Evolutionary conservation across 1,140 invertebrate genomes (phyloP), one percentile per base, ranked within the genome.

Genomic region (Sarcophaga peregrina): DNA sequence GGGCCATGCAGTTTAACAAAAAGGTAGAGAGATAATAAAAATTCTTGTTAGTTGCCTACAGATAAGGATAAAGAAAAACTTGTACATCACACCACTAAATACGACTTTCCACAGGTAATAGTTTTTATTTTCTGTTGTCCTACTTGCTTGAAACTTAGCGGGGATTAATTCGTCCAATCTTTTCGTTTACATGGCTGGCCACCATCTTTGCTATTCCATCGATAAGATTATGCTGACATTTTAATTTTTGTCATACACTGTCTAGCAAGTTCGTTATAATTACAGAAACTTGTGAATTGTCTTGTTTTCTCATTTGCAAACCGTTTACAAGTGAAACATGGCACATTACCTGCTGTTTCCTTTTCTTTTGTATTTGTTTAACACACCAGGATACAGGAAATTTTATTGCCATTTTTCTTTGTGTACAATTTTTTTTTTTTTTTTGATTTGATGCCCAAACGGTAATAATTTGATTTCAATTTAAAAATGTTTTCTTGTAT

Each of bases 301-400:
- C 75, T 78, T 78, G 75, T 78, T 78, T 78, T 78, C 75, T 78
- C 48, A 78, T 78, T 78, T 78, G 75, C 75, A 78, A 78, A n/a
- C 75, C 48, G 75, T 20, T 78, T 25, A 20, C 4, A n/a, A n/a
- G n/a, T n/a, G n/a, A n/a, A n/a, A n/a, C n/a, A n/a, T n/a, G 3
- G n/a, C 11, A 5, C 17, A 78, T 78, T 47, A 78, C 75, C 75
- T 78, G 75, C 75, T 78, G 75, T 7, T 50, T 50, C n/a, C n/a
- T n/a, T n/a, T n/a, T n/a, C n/a, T n/a, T n/a, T 75, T 50, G 48
- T 78, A 20, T 17, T 76, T 78, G 47, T 78, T 17, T 50, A 50
- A 11, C 17, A 50, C 75, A 48, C n/a, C 75, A 50, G n/a, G 75
- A 78, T 78, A 13, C 46, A n/a, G n/a, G n/a, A n/a, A n/a, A n/a